Percentiles rank a stretch among this genome's conserved stretches.
Conservation (phyloP, 1,140 invertebrate genomes). For the Pogonomyrmex californicus region DNA sequence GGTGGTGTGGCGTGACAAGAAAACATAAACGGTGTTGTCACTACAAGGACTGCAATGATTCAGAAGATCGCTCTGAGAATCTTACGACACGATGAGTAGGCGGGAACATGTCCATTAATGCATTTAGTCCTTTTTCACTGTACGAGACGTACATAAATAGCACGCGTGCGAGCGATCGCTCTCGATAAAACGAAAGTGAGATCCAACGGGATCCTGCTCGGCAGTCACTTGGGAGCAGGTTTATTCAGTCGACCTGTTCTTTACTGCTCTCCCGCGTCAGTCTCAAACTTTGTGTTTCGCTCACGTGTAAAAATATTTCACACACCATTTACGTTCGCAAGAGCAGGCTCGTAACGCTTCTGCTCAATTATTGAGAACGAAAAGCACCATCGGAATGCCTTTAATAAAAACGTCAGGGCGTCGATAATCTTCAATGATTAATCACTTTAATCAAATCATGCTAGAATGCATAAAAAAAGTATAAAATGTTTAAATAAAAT, state of each 20-base stretch:
- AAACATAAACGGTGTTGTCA: not conserved
- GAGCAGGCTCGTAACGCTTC: not conserved
- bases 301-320: not conserved
- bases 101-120: constrained; percentile 13
- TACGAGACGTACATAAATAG: constrained; percentile 15
- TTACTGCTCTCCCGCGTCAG: not conserved
- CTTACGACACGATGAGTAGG: not conserved
- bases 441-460: constrained; percentile 36
- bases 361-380: not conserved
- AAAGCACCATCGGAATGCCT: not conserved
- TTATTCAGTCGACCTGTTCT: constrained; percentile 39
- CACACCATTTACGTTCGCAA: not conserved
- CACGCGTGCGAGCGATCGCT: constrained; percentile 21
- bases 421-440: not conserved
- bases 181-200: constrained; percentile 61
- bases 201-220: constrained; percentile 19
- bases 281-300: not conserved
- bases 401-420: not conserved
- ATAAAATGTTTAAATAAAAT: constrained; percentile 37
- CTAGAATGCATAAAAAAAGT: not conserved
- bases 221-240: constrained; percentile 27
- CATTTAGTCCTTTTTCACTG: constrained; percentile 2
- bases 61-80: not conserved
- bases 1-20: not conserved
- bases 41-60: not conserved